These are phyloP conservation scores for Furnarius figulus DNA, from an alignment of 2,113 vertebrate genomes.

Conservation along the genomic window DNA sequence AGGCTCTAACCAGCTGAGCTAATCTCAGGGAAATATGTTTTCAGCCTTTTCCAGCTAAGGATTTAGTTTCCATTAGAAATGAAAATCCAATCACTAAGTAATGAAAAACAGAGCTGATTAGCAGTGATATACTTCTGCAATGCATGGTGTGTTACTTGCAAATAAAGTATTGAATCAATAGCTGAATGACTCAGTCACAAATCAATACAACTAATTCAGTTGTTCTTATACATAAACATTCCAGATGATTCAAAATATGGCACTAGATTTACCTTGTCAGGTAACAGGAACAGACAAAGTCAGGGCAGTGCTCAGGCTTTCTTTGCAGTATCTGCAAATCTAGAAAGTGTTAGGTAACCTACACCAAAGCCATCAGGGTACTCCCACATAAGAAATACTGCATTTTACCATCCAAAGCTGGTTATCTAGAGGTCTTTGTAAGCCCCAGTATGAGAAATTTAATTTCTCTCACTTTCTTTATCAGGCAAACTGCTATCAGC, in stretches of 20 bases:
- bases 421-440: background rate
- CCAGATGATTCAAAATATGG: background rate
- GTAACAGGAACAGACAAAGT: background rate
- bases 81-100: background rate
- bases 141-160: background rate
- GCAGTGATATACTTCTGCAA: background rate
- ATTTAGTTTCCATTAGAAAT: background rate
- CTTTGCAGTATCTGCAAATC: background rate
- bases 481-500: background rate
- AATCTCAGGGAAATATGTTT: background rate
- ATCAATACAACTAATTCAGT: background rate
- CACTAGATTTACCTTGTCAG: background rate
- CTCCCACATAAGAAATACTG: background rate
- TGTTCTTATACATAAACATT: background rate
- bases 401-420: background rate
- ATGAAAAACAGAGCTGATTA: background rate
- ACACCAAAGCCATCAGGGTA: background rate
- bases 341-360: background rate
- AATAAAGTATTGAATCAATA: background rate
- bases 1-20: background rate
- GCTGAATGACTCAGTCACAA: background rate
- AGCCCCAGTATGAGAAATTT: background rate
- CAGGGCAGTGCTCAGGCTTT: fast-evolving
- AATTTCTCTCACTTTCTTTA: background rate
- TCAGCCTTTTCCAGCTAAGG: background rate